Evolutionary conservation across 1,140 invertebrate genomes (phyloP).

Genomic region (Lethocerus indicus): DNA sequence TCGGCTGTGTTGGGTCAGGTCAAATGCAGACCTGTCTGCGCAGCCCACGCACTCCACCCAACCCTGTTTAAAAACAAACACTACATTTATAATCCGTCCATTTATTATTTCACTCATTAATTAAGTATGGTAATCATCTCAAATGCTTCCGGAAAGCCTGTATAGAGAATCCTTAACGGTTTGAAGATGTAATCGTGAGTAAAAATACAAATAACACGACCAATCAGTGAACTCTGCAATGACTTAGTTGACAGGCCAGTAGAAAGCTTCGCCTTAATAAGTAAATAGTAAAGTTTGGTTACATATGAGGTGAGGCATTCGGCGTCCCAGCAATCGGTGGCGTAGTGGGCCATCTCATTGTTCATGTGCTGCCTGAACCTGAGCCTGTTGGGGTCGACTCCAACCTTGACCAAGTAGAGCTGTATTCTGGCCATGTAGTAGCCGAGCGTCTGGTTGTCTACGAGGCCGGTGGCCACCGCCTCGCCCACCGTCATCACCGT

Average conservation of each 20-base stretch:
- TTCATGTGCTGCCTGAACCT: slow-evolving; percentile 96
- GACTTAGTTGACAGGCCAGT: too few species aligned
- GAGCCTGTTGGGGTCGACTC: slow-evolving; percentile 69
- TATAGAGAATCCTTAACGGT: too few species aligned
- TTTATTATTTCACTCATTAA: too few species aligned
- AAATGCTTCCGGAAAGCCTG: too few species aligned
- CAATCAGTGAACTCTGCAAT: too few species aligned
- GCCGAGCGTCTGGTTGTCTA: slow-evolving; percentile 93
- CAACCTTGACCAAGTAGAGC: slow-evolving; percentile 71
- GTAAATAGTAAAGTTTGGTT: too few species aligned
- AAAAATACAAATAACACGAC: too few species aligned
- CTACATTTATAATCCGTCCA: too few species aligned
- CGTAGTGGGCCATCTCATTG: slow-evolving; percentile 99
- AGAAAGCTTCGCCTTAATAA: too few species aligned
- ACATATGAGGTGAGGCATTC: slow-evolving; percentile 87
- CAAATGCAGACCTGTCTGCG: slow-evolving; percentile 95
- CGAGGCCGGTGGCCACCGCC: slow-evolving; percentile 56
- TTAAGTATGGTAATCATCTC: too few species aligned
- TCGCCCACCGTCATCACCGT: slow-evolving; percentile 52
- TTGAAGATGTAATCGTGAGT: too few species aligned
- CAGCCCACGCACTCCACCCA: slow-evolving; percentile 99
- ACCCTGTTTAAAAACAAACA: slow-evolving; percentile 37
- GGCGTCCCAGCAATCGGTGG: slow-evolving; percentile 99
- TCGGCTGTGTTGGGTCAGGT: slow-evolving; percentile 84
- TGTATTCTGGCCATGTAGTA: slow-evolving; percentile 97